A percentile compares a stretch with the other conserved stretches of the same genome.
Evolutionary conservation across 2,888 invertebrate genomes (phyloP).

Genomic region (Alloplasta piceator): DNA sequence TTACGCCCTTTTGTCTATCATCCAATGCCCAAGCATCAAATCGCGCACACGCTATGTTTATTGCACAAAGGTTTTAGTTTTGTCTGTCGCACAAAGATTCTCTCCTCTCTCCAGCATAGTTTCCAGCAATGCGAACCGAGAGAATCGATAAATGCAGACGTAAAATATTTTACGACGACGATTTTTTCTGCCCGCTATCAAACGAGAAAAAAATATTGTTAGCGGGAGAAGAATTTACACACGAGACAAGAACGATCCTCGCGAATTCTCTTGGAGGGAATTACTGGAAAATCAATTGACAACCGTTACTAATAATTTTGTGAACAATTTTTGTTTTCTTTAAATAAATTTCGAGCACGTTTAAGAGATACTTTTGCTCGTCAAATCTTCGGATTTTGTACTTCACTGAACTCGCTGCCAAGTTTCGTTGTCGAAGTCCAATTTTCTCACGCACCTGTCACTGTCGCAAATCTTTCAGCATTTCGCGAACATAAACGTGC

Average conservation of each 20-base stretch:
- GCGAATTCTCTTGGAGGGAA: too few relatives aligned
- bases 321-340: background rate
- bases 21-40: slow-evolving; percentile 1
- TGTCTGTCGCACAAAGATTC: too few relatives aligned
- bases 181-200: slow-evolving; percentile 4
- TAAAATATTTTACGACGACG: background rate
- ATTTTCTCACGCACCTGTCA: background rate
- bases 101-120: too few relatives aligned
- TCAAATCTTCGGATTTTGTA: too few relatives aligned
- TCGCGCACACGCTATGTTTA: slow-evolving; percentile 17
- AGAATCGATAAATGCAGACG: too few relatives aligned
- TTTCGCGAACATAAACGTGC: background rate
- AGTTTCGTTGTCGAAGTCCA: background rate
- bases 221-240: background rate
- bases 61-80: background rate
- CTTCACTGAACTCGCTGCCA: background rate
- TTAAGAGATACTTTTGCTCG: background rate
- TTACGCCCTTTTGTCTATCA: background rate
- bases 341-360: background rate
- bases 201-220: background rate
- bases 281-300: background rate
- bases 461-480: background rate
- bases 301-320: background rate
- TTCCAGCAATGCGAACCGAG: too few relatives aligned
- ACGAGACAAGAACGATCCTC: too few relatives aligned